phyloP scores from a whole-genome alignment of 1,140 invertebrate genomes.

The Tigriopus japonicus region DNA sequence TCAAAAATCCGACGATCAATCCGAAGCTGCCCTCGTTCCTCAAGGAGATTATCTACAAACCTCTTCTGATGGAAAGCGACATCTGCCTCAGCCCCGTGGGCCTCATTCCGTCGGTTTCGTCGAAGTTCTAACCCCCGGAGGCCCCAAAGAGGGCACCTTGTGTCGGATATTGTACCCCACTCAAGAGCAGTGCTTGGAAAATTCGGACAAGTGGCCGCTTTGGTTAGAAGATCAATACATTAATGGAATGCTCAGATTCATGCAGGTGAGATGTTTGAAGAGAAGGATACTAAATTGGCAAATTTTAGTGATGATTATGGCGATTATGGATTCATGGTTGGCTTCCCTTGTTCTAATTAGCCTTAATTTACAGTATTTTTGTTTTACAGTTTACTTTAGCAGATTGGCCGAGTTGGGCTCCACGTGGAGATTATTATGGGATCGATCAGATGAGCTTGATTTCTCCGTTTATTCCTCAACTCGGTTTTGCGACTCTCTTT shows the following conservation, averaged over 20 bases:
- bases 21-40: too few species aligned
- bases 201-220: not conserved
- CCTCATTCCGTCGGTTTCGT: constrained; percentile 1
- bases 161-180: not conserved
- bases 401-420: not conserved
- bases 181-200: not conserved
- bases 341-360: too few species aligned
- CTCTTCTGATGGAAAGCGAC: not conserved
- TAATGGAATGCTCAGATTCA: not conserved
- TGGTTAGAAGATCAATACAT: not conserved
- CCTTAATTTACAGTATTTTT: not conserved
- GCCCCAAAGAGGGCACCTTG: not conserved
- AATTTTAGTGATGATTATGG: too few species aligned
- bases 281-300: too few species aligned
- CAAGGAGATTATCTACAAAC: not conserved
- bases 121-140: not conserved
- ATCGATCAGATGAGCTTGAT: not conserved
- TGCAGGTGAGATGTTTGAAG: not conserved
- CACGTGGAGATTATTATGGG: not conserved
- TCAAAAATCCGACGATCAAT: too few species aligned
- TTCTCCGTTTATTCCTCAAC: not conserved
- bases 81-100: not conserved
- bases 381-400: not conserved
- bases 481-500: not conserved
- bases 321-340: too few species aligned